Conservation (phyloP, 1,140 invertebrate genomes). For the Apocrypta bakeri region DNA sequence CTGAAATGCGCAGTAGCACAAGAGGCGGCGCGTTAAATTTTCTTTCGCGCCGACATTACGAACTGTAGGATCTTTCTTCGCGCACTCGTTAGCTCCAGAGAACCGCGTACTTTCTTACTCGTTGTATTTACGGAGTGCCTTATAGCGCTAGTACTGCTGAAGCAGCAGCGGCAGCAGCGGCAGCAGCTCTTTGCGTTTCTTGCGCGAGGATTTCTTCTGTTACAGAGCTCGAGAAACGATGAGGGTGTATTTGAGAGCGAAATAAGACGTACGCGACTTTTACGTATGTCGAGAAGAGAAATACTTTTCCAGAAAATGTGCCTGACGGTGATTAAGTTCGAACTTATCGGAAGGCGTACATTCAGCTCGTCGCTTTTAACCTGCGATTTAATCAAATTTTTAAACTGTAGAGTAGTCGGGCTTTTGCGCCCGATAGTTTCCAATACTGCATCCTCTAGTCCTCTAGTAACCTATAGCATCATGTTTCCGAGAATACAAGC, state of each 20-base stretch:
- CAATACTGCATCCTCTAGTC: too few species aligned
- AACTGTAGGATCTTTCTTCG: not conserved
- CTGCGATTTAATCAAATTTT: too few species aligned
- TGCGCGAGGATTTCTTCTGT: not conserved
- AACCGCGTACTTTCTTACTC: not conserved
- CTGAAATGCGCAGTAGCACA: not conserved
- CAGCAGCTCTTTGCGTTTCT: not conserved
- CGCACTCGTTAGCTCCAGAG: constrained; percentile 9
- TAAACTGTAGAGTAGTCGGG: too few species aligned
- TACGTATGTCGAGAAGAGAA: not conserved
- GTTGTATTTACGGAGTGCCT: not conserved
- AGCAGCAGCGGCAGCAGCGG: too few species aligned
- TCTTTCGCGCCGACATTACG: constrained; percentile 19
- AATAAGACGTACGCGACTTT: not conserved
- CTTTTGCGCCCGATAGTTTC: too few species aligned
- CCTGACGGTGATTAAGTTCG: too few species aligned
- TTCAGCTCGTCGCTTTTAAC: too few species aligned
- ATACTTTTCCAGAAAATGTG: not conserved
- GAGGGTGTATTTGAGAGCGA: not conserved
- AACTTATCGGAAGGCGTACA: too few species aligned
- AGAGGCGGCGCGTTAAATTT: not conserved
- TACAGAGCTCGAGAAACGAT: not conserved
- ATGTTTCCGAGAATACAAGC: too few species aligned
- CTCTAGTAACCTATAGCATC: too few species aligned
- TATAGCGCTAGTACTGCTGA: too few species aligned